phyloP scores from a whole-genome alignment of 2,888 invertebrate genomes.

The Drosophila tanythrix region DNA sequence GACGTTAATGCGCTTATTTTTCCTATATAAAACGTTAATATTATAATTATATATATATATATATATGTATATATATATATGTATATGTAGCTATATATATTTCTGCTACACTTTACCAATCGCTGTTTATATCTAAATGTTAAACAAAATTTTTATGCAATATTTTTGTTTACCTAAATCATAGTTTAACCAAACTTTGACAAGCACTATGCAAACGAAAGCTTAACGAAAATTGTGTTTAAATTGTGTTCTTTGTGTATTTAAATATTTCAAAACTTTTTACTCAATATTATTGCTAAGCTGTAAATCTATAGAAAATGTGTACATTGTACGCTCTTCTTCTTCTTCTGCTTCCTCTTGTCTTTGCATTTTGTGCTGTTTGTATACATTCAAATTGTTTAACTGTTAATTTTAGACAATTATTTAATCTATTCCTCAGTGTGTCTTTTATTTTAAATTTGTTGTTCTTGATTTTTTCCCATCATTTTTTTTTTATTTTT shows the following conservation, averaged over 20 bases:
- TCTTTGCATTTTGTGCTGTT: slow-evolving; percentile 16
- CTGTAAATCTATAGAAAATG: slow-evolving; percentile 71
- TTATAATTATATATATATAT: slow-evolving; percentile 26
- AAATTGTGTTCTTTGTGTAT: slow-evolving; percentile 19
- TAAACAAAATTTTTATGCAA: slow-evolving; percentile 16
- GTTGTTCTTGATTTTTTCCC: neutral
- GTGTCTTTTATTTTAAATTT: slow-evolving; percentile 24
- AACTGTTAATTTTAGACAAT: slow-evolving; percentile 56
- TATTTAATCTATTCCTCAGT: slow-evolving; percentile 60
- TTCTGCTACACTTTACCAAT: slow-evolving; percentile 40
- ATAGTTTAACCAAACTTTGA: slow-evolving; percentile 31
- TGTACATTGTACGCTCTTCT: slow-evolving; percentile 27
- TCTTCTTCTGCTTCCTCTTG: neutral
- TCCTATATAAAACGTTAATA: slow-evolving; percentile 64
- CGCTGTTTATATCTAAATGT: slow-evolving; percentile 46
- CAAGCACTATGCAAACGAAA: slow-evolving; percentile 71
- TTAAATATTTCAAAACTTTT: slow-evolving; percentile 15
- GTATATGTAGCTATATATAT: slow-evolving; percentile 20
- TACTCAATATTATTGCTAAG: slow-evolving; percentile 29
- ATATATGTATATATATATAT: slow-evolving; percentile 7
- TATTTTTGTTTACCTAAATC: slow-evolving; percentile 20
- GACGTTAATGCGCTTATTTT: slow-evolving; percentile 61
- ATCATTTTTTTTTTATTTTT: slow-evolving; percentile 3
- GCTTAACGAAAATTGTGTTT: slow-evolving; percentile 35
- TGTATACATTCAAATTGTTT: slow-evolving; percentile 35